These are phyloP conservation scores for Pteronotus mesoamericanus DNA, from an alignment of 2,797 vertebrate genomes.

Conservation along the genomic window DNA sequence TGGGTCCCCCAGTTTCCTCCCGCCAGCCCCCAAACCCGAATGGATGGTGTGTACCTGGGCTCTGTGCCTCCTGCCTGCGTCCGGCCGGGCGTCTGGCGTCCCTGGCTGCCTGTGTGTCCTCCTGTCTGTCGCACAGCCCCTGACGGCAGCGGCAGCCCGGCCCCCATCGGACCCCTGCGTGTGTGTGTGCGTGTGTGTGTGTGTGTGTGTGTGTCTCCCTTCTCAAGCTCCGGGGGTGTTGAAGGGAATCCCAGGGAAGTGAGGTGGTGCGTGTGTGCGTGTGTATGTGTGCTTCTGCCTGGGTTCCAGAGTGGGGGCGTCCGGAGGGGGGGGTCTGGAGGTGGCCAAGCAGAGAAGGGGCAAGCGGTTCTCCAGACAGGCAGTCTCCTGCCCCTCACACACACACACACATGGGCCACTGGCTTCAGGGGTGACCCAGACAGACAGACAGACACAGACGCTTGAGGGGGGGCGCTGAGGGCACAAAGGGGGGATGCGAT, in stretches of 20 bases:
- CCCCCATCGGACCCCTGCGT: constrained; percentile 19
- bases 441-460: constrained; percentile 54
- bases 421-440: constrained; percentile 76
- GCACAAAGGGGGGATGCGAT: constrained; percentile 50
- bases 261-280: constrained; percentile 32
- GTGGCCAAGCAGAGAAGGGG: constrained; percentile 48
- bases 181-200: neutral
- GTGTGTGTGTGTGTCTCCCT: neutral
- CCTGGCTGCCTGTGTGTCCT: constrained; percentile 59
- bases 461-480: neutral
- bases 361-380: constrained; percentile 14
- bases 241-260: constrained; percentile 71
- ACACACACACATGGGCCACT: neutral
- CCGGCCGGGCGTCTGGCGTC: constrained; percentile 49
- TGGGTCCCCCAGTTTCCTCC: neutral
- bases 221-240: constrained; percentile 59
- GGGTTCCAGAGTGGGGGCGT: constrained; percentile 43
- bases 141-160: constrained; percentile 29
- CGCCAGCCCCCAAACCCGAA: neutral
- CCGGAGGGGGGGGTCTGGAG: constrained; percentile 12
- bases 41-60: constrained; percentile 63
- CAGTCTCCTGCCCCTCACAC: neutral
- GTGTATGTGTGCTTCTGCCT: constrained; percentile 50
- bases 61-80: constrained; percentile 53
- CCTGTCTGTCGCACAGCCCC: constrained; percentile 62